A percentile compares a stretch with the other conserved stretches of the same genome.
Conservation (phyloP, 1,140 invertebrate species). For the Brachionus koreanus region DNA sequence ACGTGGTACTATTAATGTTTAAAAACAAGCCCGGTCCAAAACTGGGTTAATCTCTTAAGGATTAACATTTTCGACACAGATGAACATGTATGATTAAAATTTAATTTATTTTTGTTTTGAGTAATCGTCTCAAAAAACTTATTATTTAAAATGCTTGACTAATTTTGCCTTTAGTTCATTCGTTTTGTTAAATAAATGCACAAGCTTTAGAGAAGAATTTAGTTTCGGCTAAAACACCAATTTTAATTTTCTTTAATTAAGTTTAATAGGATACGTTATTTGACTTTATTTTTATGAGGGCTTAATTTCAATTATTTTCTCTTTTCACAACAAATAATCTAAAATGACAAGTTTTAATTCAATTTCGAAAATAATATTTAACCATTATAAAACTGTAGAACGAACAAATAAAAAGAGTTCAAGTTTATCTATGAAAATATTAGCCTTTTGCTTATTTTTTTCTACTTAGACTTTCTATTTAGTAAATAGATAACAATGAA, state of each 20-base stretch:
- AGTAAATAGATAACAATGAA: no score
- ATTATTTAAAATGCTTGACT: slow-evolving; percentile 13
- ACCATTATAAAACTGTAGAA: no score
- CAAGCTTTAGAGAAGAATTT: background rate
- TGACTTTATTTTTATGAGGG: background rate
- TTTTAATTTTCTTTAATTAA: background rate
- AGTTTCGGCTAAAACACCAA: background rate
- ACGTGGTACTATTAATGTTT: background rate
- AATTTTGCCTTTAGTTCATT: background rate
- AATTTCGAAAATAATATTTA: no score
- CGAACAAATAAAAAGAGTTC: no score
- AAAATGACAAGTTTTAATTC: no score
- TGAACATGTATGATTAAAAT: background rate
- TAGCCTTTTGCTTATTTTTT: no score
- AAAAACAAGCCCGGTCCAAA: background rate
- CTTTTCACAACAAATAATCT: no score
- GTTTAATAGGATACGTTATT: background rate
- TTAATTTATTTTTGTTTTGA: slow-evolving; percentile 17
- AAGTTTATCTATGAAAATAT: no score
- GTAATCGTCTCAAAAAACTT: background rate
- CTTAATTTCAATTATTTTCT: no score
- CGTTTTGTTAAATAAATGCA: background rate
- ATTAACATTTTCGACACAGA: slow-evolving; percentile 32
- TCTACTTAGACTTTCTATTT: no score
- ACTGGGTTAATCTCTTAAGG: slow-evolving; percentile 19